Evolutionary conservation across 2,797 vertebrate species (phyloP), one percentile per base, ranked within the genome.

Genomic region (Gymnocypris eckloni): DNA sequence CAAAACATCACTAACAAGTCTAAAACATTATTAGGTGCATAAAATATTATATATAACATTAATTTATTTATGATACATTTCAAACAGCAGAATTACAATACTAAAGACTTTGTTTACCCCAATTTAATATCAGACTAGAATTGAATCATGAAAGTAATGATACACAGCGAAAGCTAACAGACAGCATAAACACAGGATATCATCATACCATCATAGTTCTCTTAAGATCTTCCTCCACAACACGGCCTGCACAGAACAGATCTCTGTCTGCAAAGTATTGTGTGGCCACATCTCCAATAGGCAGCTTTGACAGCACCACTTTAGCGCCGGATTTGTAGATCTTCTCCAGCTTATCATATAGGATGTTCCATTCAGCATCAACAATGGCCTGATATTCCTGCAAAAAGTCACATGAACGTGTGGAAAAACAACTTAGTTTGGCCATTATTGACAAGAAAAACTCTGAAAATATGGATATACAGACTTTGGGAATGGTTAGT

Each of bases 381-480:
- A 99, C 98, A 0, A 99, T 98, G 67, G 98, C 98, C 92, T 99
- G 98, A 89, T 99, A 99, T 25, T 99, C 98, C 98, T 99, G 86
- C 8, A 87, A 50, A 73, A 48, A 50, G 45, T 2, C 45, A 70
- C 22, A 75, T 11, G 56, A 15, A 70, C 11, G 37, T 13, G 16
- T 39, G 8, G 45, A 16, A 15, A 67, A 45, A 13, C 54, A 76
- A 66, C 10, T 7, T 6, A 28, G 12, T 52, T 22, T 52, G 15
- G 12, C 13, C 39, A 43, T 59, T 59, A 80, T 6, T 37, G 18
- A 50, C 45, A 69, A n/a, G 4, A 43, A 13, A 61, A 28, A 18
- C 9, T 66, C 25, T 20, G 45, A 18, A 52, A 52, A 33, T 52
- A 11, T 52, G 18, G 18, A 5, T 10, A 33, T 45, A 20, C 0